Conservation (phyloP, 2,888 invertebrate genomes). For the Alviniconcha strummeri region DNA sequence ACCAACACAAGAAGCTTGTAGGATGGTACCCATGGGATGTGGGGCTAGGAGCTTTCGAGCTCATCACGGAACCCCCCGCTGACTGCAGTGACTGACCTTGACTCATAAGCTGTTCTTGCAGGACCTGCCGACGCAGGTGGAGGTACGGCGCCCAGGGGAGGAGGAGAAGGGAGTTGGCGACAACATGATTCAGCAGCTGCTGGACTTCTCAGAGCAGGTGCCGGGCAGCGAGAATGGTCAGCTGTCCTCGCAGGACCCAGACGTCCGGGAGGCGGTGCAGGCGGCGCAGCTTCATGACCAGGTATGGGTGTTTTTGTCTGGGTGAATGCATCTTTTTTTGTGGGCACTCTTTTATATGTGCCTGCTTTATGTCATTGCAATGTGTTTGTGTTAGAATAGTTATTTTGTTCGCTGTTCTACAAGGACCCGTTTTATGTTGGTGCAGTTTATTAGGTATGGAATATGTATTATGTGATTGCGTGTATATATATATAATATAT, state of each 20-base stretch:
- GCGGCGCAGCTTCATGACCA: constrained; percentile 34
- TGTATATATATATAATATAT: no score
- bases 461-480: no score
- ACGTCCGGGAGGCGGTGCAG: constrained; percentile 30
- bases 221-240: constrained; percentile 26
- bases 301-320: constrained; percentile 3
- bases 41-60: no score
- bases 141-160: constrained; percentile 30
- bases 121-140: constrained; percentile 42
- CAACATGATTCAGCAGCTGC: constrained; percentile 59
- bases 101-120: neutral
- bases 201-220: constrained; percentile 55
- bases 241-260: constrained; percentile 25
- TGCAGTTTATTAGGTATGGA: no score
- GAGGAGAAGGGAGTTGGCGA: constrained; percentile 45
- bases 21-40: no score
- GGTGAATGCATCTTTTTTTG: neutral
- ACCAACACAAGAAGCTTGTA: no score
- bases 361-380: no score
- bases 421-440: no score
- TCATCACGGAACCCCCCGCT: no score
- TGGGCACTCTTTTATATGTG: neutral
- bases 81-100: no score
- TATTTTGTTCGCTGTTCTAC: no score
- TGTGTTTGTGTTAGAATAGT: no score